Evolutionary conservation across 2,888 invertebrate species (phyloP).

Genomic region (Cerastoderma edule): DNA sequence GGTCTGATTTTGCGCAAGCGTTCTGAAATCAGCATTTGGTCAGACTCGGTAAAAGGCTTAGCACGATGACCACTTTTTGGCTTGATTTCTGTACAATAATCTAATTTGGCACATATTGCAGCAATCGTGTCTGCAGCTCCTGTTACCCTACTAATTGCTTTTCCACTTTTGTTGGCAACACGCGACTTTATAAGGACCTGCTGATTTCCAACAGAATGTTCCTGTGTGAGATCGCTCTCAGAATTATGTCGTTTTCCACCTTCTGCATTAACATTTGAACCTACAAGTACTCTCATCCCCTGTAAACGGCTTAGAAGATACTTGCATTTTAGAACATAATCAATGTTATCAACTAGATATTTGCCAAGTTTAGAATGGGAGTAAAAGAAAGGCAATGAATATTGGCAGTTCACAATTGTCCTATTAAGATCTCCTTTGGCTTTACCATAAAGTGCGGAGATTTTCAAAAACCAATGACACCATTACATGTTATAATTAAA

Average conservation of each 20-base stretch:
- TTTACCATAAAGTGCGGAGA: constrained; percentile 42
- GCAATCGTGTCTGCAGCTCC: constrained; percentile 26
- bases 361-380: constrained; percentile 24
- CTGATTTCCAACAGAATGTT: constrained; percentile 20
- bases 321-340: constrained; percentile 10
- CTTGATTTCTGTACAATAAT: no score
- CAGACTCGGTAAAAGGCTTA: no score
- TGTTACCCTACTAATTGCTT: constrained; percentile 33
- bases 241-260: constrained; percentile 38
- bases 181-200: neutral
- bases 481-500: constrained; percentile 24
- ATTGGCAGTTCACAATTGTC: neutral
- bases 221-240: constrained; percentile 49
- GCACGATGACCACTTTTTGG: no score
- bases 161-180: constrained; percentile 34
- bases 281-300: constrained; percentile 38
- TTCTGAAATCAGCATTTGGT: no score
- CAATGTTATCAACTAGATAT: neutral
- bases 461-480: constrained; percentile 36
- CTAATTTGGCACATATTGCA: neutral
- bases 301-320: constrained; percentile 35
- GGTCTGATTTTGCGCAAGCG: no score
- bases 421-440: constrained; percentile 43
- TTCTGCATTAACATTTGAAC: constrained; percentile 39
- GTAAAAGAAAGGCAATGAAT: constrained; percentile 40